Evolutionary conservation across 2,113 vertebrate species (phyloP).

Genomic region (Sarotherodon lohbergeri): DNA sequence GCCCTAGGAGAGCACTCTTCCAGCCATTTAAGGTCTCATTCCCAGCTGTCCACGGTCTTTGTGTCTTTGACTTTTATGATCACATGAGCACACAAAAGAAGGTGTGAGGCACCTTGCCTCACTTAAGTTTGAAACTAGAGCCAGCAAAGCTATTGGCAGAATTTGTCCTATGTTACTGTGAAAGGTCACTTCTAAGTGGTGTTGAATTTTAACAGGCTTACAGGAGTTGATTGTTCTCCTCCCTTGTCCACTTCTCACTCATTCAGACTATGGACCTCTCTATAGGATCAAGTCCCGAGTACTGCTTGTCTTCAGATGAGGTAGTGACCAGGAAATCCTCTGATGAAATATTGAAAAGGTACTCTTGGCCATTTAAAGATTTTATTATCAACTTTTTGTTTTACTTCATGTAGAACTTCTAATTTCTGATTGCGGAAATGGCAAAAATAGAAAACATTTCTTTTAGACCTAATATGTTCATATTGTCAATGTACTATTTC

Average conservation of each 20-base stretch:
- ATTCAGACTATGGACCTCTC: constrained; percentile 4
- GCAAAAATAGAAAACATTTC: neutral
- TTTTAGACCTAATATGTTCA: neutral
- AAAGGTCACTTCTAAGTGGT: constrained; percentile 49
- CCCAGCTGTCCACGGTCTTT: constrained; percentile 54
- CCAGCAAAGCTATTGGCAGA: constrained; percentile 39
- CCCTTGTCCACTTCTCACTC: constrained; percentile 5
- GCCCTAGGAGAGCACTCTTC: neutral
- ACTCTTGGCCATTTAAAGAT: neutral
- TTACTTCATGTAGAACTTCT: neutral
- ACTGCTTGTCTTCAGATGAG: neutral
- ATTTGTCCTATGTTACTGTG: constrained; percentile 11
- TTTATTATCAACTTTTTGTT: neutral
- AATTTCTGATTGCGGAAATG: neutral
- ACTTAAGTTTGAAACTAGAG: constrained; percentile 54
- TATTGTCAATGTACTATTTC: neutral
- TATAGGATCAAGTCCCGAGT: neutral
- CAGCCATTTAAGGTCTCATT: constrained; percentile 36
- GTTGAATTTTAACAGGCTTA: neutral
- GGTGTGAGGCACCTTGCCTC: constrained; percentile 43
- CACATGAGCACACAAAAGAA: constrained; percentile 24
- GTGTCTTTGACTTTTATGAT: constrained; percentile 25
- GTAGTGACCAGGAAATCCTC: neutral
- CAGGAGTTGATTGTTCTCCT: neutral
- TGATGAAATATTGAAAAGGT: neutral